These are phyloP conservation scores for Allacma fusca DNA, from an alignment of 2,888 invertebrate species.

Conservation along the genomic window DNA sequence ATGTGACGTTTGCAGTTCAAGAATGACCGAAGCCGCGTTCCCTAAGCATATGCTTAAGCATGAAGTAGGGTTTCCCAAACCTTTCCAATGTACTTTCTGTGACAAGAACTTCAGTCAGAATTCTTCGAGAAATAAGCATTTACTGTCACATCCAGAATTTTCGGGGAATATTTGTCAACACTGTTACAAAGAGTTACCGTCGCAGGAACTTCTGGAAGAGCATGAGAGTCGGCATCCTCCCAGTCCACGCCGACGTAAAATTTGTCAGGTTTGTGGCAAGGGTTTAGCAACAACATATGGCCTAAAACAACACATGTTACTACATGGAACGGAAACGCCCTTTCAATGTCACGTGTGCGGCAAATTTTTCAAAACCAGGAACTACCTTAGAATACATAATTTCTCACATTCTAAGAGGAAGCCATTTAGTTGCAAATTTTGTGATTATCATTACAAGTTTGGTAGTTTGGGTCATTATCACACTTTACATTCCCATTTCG, in stretches of 20 bases:
- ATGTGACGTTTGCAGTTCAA: too few species aligned
- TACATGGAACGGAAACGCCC: not conserved
- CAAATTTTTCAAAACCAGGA: not conserved
- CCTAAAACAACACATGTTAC: not conserved
- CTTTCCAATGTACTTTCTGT: too few species aligned
- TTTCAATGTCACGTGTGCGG: not conserved
- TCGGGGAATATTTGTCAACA: not conserved
- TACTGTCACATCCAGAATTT: not conserved
- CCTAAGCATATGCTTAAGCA: too few species aligned
- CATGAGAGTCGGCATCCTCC: not conserved
- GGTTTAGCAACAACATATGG: not conserved
- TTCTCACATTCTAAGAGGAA: not conserved
- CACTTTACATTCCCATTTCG: not conserved
- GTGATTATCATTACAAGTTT: not conserved
- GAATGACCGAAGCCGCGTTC: too few species aligned
- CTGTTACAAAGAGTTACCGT: not conserved
- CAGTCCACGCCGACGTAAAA: not conserved
- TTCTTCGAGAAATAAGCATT: not conserved
- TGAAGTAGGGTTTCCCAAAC: too few species aligned
- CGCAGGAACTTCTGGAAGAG: not conserved
- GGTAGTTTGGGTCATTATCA: not conserved
- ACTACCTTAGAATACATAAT: not conserved
- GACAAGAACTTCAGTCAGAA: not conserved
- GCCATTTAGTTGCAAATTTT: not conserved
- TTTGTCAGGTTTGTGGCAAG: slow-evolving; percentile 6